Evolutionary conservation across 1,140 invertebrate genomes (phyloP), one percentile per base, ranked within the genome.

Genomic region (Sesamia nonagrioides): DNA sequence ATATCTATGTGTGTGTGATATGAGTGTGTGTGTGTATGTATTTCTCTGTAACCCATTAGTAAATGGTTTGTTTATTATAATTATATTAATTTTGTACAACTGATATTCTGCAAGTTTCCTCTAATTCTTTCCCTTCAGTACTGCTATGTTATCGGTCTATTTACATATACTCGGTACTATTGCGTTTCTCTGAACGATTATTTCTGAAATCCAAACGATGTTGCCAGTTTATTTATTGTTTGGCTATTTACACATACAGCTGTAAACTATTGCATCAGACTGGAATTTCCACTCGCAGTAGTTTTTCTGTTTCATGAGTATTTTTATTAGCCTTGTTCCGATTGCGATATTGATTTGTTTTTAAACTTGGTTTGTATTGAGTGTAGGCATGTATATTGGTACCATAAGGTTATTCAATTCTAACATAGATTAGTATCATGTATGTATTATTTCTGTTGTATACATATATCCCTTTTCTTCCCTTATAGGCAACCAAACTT

Each of bases 271-370:
- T 45, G 18, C 61, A 66, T 17, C 40, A 45, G 9, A 17, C 8
- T 18, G 61, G 40, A 66, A 18, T 66, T 66, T 66, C 61, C 61
- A 66, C 13, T 37, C n/a, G 37, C 0, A 21, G 45, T 66, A 13
- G 45, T 0, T 13, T 48, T 42, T 58, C 35, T 45, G 18, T 45
- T 66, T 66, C 9, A 9, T 66, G 27, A 66, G 8, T 18, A 45
- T 66, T 66, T 60, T 35, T 35, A 7, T 9, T 37, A n/a, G 58
- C 18, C 21, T 27, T 56, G 54, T 27, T 37, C 60, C 8, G 33
- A 40, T 61, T 61, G 60, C 60, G 35, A 40, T 17, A 61, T 61
- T 61, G 6, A 33, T 13, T 2, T n/a, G 17, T 61, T 37, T n/a
- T 40, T 40, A 15, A 40, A 61, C 6, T 40, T 37, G 13, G 60